Conservation (phyloP, 2,797 vertebrate genomes). For the Acipenser oxyrinchus region DNA sequence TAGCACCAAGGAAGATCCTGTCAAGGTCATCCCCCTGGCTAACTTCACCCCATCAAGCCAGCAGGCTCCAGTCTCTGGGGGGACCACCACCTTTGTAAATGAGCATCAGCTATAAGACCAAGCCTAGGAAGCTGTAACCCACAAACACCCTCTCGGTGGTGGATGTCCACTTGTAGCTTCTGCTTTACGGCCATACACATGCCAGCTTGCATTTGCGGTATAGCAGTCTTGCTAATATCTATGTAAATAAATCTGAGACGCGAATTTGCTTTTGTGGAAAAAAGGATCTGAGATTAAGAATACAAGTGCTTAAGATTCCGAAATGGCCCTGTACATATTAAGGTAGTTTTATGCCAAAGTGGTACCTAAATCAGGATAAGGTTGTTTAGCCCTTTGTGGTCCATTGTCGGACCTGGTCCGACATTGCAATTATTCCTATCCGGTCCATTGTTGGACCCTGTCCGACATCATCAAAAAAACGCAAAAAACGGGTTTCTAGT, state of each 20-base stretch:
- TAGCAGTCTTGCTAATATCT: conserved; percentile 39
- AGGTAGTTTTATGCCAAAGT: conserved; percentile 64
- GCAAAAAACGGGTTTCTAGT: too few species aligned
- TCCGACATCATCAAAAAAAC: too few species aligned
- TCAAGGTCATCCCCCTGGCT: conserved; percentile 87
- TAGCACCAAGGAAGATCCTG: conserved; percentile 68
- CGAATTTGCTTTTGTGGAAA: conserved; percentile 14
- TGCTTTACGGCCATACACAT: conserved; percentile 37
- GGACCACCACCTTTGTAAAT: conserved; percentile 61
- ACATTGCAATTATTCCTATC: too few species aligned
- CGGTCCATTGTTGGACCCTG: too few species aligned
- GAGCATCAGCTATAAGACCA: conserved; percentile 80
- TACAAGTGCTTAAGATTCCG: conserved; percentile 31
- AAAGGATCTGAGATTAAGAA: not conserved
- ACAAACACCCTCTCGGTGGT: conserved; percentile 36
- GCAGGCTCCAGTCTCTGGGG: conserved; percentile 47
- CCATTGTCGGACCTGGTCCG: too few species aligned
- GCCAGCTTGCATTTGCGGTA: not conserved
- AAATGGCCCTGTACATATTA: conserved; percentile 37
- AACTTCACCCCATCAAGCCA: conserved; percentile 70
- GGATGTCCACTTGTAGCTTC: conserved; percentile 37
- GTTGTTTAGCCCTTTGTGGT: too few species aligned
- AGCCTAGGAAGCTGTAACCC: conserved; percentile 12
- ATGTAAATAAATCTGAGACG: conserved; percentile 28
- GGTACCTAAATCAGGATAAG: conserved; percentile 37